A percentile compares a stretch with the other conserved stretches of the same genome.
Conservation (phyloP, 2,888 invertebrate species). For the Cephus runcator region DNA sequence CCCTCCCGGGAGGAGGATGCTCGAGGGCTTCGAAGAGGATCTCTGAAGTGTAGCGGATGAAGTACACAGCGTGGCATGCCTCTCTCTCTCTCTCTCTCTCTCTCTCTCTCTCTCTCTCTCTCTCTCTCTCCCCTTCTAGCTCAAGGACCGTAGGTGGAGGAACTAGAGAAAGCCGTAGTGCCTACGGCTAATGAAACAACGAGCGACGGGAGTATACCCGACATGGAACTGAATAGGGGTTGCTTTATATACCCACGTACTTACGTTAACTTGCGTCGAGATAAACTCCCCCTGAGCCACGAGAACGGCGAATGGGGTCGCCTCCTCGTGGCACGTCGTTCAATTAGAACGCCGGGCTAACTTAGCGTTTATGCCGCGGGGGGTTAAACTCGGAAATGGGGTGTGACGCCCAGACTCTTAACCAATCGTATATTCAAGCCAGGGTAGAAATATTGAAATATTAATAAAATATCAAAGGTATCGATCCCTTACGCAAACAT, state of each 20-base stretch:
- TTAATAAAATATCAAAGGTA: not conserved
- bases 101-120: too few species aligned
- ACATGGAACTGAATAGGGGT: constrained; percentile 17
- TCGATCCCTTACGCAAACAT: not conserved
- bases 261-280: constrained; percentile 46
- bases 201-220: constrained; percentile 23
- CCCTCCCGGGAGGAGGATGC: not conserved
- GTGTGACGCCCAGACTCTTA: constrained; percentile 3
- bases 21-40: not conserved
- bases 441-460: not conserved
- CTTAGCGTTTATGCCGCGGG: constrained; percentile 22
- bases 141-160: not conserved
- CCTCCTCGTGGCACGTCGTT: constrained; percentile 35
- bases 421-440: not conserved
- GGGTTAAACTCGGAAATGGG: constrained; percentile 21
- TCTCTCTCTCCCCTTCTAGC: not conserved
- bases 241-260: constrained; percentile 42
- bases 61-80: not conserved
- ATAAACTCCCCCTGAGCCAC: constrained; percentile 42
- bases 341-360: constrained; percentile 39
- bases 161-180: constrained; percentile 19
- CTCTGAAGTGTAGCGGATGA: not conserved
- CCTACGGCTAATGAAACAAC: constrained; percentile 47
- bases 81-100: too few species aligned
- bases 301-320: constrained; percentile 29